Evolutionary conservation across 1,140 invertebrate species (phyloP).

Genomic region (Penaeus chinensis): DNA sequence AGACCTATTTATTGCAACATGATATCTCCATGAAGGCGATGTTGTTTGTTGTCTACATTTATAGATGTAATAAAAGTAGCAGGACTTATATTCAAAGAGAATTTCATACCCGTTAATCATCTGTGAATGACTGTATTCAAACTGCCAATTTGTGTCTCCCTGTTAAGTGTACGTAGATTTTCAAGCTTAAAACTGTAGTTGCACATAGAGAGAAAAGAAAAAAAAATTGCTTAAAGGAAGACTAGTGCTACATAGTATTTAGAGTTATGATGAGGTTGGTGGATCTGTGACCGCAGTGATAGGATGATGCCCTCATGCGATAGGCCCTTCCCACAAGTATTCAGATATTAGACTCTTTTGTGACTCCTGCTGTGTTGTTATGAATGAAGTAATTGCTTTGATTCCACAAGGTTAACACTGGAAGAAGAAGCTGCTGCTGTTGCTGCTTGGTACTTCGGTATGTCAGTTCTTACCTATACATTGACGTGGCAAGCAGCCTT

Average conservation of each 20-base stretch:
- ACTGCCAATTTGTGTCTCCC: slow-evolving; percentile 58
- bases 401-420: slow-evolving; percentile 38
- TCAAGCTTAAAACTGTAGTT: slow-evolving; percentile 51
- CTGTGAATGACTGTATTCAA: slow-evolving; percentile 58
- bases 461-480: slow-evolving; percentile 29
- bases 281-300: slow-evolving; percentile 32
- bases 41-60: slow-evolving; percentile 49
- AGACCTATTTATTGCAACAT: slow-evolving; percentile 38
- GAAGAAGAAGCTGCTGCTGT: slow-evolving; percentile 42
- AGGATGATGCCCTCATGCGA: slow-evolving; percentile 38
- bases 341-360: slow-evolving; percentile 42
- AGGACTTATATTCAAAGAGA: slow-evolving; percentile 41
- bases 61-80: slow-evolving; percentile 42
- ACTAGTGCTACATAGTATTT: slow-evolving; percentile 40
- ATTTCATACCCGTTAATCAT: slow-evolving; percentile 55
- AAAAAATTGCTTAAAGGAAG: neutral
- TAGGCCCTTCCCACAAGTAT: slow-evolving; percentile 28
- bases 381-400: slow-evolving; percentile 39
- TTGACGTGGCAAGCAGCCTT: slow-evolving; percentile 51
- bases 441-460: slow-evolving; percentile 44
- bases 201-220: slow-evolving; percentile 23
- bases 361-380: slow-evolving; percentile 40
- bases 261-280: slow-evolving; percentile 27
- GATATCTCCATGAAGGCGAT: slow-evolving; percentile 25
- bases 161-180: slow-evolving; percentile 58